Evolutionary conservation across 1,140 invertebrate species (phyloP).

Genomic region (Drosophila rhopaloa): DNA sequence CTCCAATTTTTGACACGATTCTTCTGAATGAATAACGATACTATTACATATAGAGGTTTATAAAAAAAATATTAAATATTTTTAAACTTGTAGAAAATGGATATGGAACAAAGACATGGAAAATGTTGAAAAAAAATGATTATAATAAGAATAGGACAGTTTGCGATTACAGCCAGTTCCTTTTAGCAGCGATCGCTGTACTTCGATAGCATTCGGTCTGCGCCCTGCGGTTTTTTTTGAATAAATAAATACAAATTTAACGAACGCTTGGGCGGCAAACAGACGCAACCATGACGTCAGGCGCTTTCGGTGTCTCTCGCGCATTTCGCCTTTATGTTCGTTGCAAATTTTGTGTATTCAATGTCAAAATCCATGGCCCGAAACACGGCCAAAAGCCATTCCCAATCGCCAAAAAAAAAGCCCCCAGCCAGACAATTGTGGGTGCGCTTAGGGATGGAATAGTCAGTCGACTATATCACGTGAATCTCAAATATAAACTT

Average conservation of each 20-base stretch:
- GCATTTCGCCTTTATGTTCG: slow-evolving; percentile 45
- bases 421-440: slow-evolving; percentile 10
- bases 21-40: no score
- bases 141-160: no score
- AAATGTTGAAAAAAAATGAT: no score
- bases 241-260: slow-evolving; percentile 47
- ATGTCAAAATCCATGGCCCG: slow-evolving; percentile 58
- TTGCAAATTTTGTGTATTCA: slow-evolving; percentile 72
- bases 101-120: no score
- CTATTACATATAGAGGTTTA: no score
- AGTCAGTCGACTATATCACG: background rate
- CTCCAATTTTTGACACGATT: no score
- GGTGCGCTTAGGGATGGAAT: slow-evolving; percentile 28
- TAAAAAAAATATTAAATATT: no score
- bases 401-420: slow-evolving; percentile 5
- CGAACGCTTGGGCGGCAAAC: slow-evolving; percentile 40
- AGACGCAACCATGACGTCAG: slow-evolving; percentile 51
- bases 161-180: no score
- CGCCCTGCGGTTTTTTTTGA: slow-evolving; percentile 25
- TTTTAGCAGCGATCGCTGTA: slow-evolving; percentile 16
- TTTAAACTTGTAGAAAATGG: no score
- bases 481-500: background rate
- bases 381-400: slow-evolving; percentile 26
- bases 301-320: slow-evolving; percentile 26
- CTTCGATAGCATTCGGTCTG: slow-evolving; percentile 20